These are phyloP conservation scores for Phortica magna DNA, from an alignment of 2,888 invertebrate genomes.

Conservation along the genomic window DNA sequence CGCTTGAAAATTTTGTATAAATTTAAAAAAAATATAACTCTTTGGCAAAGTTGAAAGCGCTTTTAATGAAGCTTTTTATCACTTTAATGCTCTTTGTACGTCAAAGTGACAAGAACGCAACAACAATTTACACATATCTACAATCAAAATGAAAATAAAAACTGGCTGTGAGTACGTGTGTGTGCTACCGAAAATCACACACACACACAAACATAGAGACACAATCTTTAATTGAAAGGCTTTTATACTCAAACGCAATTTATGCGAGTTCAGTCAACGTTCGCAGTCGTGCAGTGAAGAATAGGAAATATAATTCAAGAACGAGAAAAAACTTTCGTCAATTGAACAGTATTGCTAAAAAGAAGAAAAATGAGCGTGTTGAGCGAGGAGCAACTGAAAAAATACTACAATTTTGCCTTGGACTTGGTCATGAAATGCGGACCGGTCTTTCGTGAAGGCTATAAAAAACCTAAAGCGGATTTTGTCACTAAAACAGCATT, in stretches of 20 bases:
- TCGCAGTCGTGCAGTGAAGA: background rate
- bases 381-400: constrained; percentile 62
- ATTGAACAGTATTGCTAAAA: background rate
- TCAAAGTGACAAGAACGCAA: no score
- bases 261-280: constrained; percentile 11
- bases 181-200: background rate
- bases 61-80: constrained; percentile 22
- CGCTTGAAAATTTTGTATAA: background rate
- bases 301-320: background rate
- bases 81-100: background rate
- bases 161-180: background rate
- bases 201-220: background rate
- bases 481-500: constrained; percentile 80
- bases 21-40: background rate
- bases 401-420: constrained; percentile 72
- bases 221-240: background rate
- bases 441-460: constrained; percentile 73
- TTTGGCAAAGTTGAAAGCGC: constrained; percentile 15
- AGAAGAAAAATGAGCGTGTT: constrained; percentile 45
- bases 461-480: constrained; percentile 66
- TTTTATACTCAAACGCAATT: constrained; percentile 12
- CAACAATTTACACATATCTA: no score
- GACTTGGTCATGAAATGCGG: constrained; percentile 74
- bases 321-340: background rate
- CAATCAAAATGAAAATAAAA: background rate